Percentiles rank a stretch among this genome's conserved stretches.
These are phyloP conservation scores for Nysson spinosus DNA, from an alignment of 2,888 invertebrate genomes.

Conservation along the genomic window DNA sequence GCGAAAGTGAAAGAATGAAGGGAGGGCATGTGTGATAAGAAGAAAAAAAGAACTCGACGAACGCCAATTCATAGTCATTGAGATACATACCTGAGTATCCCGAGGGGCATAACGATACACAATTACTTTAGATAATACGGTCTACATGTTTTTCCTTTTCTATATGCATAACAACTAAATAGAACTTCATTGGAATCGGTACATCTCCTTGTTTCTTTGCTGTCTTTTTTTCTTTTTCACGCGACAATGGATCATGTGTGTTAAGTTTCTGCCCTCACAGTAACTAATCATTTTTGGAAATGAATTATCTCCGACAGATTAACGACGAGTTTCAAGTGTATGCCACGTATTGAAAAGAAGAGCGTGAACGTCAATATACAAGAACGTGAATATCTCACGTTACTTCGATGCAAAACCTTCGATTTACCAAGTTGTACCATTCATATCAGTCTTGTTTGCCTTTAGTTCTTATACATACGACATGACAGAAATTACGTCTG, in stretches of 20 bases:
- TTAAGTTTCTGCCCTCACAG: slow-evolving; percentile 10
- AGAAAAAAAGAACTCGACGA: slow-evolving; percentile 22
- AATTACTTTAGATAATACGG: slow-evolving; percentile 34
- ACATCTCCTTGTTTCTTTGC: slow-evolving; percentile 1
- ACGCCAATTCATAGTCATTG: slow-evolving; percentile 47
- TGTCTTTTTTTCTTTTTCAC: slow-evolving; percentile 17
- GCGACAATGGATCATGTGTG: slow-evolving; percentile 27
- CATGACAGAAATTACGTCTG: slow-evolving; percentile 34
- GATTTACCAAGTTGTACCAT: slow-evolving; percentile 13
- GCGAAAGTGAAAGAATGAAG: slow-evolving; percentile 32
- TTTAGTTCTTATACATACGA: slow-evolving; percentile 39
- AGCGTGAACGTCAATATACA: neutral
- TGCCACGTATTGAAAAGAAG: neutral
- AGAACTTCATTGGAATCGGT: neutral
- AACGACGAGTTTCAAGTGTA: slow-evolving; percentile 18
- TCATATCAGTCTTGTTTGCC: slow-evolving; percentile 28
- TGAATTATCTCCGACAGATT: neutral
- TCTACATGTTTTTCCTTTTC: slow-evolving; percentile 15
- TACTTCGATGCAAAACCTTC: slow-evolving; percentile 2
- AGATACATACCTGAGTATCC: slow-evolving; percentile 38
- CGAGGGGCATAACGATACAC: slow-evolving; percentile 27
- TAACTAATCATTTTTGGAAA: neutral
- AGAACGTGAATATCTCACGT: neutral
- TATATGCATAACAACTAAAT: neutral
- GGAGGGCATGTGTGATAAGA: slow-evolving; percentile 34